Evolutionary conservation across 2,888 invertebrate species (phyloP).

Genomic region (Polydrusus pterygomalis): DNA sequence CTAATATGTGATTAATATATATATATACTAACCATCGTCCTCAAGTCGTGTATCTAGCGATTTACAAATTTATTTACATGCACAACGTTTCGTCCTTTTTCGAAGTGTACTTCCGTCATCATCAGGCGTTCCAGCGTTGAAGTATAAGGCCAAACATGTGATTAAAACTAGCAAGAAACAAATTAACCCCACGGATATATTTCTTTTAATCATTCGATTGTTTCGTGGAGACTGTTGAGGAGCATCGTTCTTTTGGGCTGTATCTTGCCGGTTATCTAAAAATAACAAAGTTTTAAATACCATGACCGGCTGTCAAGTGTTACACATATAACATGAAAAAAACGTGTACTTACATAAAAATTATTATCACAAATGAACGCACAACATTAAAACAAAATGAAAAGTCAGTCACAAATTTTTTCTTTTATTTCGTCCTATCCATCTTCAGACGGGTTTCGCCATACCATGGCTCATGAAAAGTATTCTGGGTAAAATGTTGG

Average conservation of each 20-base stretch:
- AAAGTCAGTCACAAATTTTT: too few relatives aligned
- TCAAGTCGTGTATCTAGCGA: too few relatives aligned
- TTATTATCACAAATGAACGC: background rate
- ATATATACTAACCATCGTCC: background rate
- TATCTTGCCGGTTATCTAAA: background rate
- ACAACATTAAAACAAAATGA: background rate
- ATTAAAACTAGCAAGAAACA: background rate
- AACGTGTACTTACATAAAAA: conserved; percentile 18
- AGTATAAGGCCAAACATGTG: background rate
- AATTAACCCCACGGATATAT: background rate
- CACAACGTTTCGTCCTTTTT: background rate
- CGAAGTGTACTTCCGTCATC: background rate
- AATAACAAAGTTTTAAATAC: background rate
- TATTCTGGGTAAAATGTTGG: too few relatives aligned
- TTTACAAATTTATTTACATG: background rate
- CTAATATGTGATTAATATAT: too few relatives aligned
- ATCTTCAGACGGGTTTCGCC: too few relatives aligned
- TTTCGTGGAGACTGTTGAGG: background rate
- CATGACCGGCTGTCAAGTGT: background rate
- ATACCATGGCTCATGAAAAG: too few relatives aligned
- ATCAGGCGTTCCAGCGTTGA: background rate
- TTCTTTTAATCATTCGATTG: background rate
- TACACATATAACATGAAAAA: background rate
- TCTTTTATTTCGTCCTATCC: too few relatives aligned
- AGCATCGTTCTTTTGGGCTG: background rate